These are phyloP conservation scores for Pyrocoelia pectoralis DNA, from an alignment of 2,888 invertebrate species.

Conservation along the genomic window DNA sequence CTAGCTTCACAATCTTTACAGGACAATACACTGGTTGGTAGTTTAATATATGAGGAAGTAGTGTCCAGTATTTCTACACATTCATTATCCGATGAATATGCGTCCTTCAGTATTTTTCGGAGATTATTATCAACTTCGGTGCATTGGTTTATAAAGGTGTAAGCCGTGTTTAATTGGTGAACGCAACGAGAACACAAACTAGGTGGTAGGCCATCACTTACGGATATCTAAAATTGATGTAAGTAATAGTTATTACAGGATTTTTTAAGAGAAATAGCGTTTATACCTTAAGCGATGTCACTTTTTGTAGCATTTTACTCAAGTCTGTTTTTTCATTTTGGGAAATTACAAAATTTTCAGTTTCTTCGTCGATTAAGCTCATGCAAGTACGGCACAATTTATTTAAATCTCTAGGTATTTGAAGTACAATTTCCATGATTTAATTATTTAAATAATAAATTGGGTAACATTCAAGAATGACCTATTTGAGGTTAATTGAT, in stretches of 20 bases:
- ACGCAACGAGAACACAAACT: slow-evolving; percentile 43
- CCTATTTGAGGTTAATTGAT: slow-evolving; percentile 13
- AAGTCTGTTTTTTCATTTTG: slow-evolving; percentile 31
- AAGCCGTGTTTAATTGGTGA: slow-evolving; percentile 37
- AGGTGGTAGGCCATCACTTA: slow-evolving; percentile 44
- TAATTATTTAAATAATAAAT: too few relatives aligned
- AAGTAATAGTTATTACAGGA: neutral
- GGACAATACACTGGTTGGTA: slow-evolving; percentile 1
- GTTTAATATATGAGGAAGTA: neutral
- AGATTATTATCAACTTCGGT: slow-evolving; percentile 40
- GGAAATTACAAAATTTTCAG: slow-evolving; percentile 24
- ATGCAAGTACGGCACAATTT: slow-evolving; percentile 43
- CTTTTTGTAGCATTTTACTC: slow-evolving; percentile 33
- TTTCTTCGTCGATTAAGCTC: slow-evolving; percentile 33
- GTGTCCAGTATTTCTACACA: neutral
- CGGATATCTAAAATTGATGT: slow-evolving; percentile 31
- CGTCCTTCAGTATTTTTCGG: neutral
- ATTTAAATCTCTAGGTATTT: slow-evolving; percentile 42
- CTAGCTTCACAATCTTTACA: slow-evolving; percentile 25
- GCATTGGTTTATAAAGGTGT: slow-evolving; percentile 44
- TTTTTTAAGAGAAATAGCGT: slow-evolving; percentile 2
- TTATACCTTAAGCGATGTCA: slow-evolving; percentile 30
- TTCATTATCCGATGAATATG: neutral
- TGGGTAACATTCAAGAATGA: too few relatives aligned
- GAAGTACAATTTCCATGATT: slow-evolving; percentile 36